phyloP scores from a whole-genome alignment of 2,797 vertebrate species.

The Chrosomus eos region DNA sequence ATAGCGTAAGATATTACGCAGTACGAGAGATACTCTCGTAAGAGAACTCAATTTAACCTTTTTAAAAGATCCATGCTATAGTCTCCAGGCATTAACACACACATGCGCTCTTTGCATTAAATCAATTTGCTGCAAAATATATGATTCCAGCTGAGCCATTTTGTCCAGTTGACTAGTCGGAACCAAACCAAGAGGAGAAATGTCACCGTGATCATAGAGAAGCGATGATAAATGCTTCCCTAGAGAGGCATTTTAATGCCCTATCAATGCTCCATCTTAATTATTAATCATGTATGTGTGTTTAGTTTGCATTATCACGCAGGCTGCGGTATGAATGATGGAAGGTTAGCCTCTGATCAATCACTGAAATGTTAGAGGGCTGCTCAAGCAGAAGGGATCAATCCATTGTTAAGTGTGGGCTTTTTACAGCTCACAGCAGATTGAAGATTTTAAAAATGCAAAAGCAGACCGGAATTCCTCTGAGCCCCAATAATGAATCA shows the following conservation, averaged over 20 bases:
- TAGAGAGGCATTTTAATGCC: conserved; percentile 32
- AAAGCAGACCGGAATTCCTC: conserved; percentile 35
- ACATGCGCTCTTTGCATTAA: conserved; percentile 25
- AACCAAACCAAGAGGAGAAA: conserved; percentile 41
- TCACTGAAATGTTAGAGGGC: conserved; percentile 43
- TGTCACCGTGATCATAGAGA: conserved; percentile 28
- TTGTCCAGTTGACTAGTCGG: conserved; percentile 29
- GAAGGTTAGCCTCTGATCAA: conserved; percentile 51
- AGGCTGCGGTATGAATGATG: conserved; percentile 50
- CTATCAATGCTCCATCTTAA: conserved; percentile 57
- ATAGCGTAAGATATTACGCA: no score
- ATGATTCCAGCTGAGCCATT: conserved; percentile 40
- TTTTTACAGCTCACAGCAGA: conserved; percentile 38
- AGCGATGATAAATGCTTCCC: conserved; percentile 49
- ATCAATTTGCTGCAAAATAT: conserved; percentile 17
- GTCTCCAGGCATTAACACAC: background rate
- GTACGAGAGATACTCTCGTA: no score
- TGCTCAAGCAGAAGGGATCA: conserved; percentile 12
- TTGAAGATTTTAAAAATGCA: conserved; percentile 53
- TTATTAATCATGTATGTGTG: conserved; percentile 59
- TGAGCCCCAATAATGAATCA: conserved; percentile 28
- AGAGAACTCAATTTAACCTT: background rate
- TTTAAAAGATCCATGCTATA: background rate
- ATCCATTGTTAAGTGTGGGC: conserved; percentile 15
- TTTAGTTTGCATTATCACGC: conserved; percentile 58